Evolutionary conservation across 2,113 vertebrate species (phyloP), one percentile per base, ranked within the genome.

Genomic region (Bos javanicus): DNA sequence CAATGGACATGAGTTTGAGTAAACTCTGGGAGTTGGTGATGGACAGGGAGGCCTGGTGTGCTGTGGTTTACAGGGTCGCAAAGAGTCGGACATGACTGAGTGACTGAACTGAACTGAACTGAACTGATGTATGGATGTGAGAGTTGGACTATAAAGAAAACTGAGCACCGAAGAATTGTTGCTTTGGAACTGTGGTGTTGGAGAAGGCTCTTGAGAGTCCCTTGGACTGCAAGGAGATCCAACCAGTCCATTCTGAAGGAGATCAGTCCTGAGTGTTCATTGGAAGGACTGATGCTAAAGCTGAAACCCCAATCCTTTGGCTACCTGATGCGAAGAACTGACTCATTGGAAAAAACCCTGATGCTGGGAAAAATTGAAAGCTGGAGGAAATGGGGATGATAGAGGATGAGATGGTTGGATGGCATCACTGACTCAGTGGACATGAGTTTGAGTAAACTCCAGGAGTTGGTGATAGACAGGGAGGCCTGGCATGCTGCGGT

Each of bases 41-140:
- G 64, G 4, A 67, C 64, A 67, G 16, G 33, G 33, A 67, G 33
- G 33, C 33, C n/a, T 67, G 16, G 15, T 1, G 0, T 67, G 17
- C 17, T 36, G 17, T 0, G 0, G 17, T 67, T 17, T 33, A 36
- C 19, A 8, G 64, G 33, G 64, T 36, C 0, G 2, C 17, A 67
- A 67, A 67, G 33, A 36, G 64, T 67, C 1, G 2, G 64, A 67
- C 33, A 67, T 0, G 8, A 67, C 17, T 36, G 33, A 36, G 17
- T 36, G 64, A 36, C 33, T 67, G 64, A 67, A n/a, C 16, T 23
- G 21, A 56, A 56, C 54, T 48, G 46, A 48, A n/a, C 16, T 67
- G 62, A 67, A 67, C 62, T 67, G 62, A 36, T 71, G 17, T 36
- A 71, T 11, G 64, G 64, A 71, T 36, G 64, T 71, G 17, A 71